These are phyloP conservation scores for Malurus melanocephalus DNA, from an alignment of 2,113 vertebrate genomes.

Conservation along the genomic window DNA sequence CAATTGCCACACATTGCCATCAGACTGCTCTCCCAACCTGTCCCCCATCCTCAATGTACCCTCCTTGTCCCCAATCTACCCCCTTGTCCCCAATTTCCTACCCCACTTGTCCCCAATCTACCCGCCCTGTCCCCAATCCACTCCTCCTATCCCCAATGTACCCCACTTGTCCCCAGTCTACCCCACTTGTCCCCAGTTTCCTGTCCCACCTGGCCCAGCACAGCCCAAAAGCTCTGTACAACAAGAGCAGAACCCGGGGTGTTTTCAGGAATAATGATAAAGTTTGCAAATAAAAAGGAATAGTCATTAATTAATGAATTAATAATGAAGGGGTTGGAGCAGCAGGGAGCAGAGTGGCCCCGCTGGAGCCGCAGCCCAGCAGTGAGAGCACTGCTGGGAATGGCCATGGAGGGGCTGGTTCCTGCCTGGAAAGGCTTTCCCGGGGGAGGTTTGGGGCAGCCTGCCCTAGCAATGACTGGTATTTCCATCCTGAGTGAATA, in stretches of 20 bases:
- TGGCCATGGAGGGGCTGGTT: neutral
- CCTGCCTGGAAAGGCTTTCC: neutral
- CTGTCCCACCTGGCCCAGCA: neutral
- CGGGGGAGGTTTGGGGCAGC: neutral
- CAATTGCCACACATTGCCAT: neutral
- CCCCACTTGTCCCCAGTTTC: neutral
- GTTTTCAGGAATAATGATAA: neutral
- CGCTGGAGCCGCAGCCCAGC: rapidly evolving
- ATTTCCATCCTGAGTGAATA: rapidly evolving
- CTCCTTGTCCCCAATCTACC: no score
- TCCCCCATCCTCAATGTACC: no score
- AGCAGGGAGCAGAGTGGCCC: neutral
- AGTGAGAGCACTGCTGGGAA: neutral
- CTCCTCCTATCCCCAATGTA: neutral
- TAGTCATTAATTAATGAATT: neutral
- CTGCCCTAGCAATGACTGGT: rapidly evolving
- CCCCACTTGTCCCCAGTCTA: neutral
- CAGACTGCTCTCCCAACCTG: neutral
- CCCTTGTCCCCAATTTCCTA: neutral
- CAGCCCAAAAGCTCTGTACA: rapidly evolving
- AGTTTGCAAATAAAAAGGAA: neutral
- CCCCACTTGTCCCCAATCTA: no score
- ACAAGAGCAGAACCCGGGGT: rapidly evolving
- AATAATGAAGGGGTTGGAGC: neutral
- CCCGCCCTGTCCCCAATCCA: no score